Conservation (phyloP, 2,797 vertebrate species). For the Pagetopsis macropterus region DNA sequence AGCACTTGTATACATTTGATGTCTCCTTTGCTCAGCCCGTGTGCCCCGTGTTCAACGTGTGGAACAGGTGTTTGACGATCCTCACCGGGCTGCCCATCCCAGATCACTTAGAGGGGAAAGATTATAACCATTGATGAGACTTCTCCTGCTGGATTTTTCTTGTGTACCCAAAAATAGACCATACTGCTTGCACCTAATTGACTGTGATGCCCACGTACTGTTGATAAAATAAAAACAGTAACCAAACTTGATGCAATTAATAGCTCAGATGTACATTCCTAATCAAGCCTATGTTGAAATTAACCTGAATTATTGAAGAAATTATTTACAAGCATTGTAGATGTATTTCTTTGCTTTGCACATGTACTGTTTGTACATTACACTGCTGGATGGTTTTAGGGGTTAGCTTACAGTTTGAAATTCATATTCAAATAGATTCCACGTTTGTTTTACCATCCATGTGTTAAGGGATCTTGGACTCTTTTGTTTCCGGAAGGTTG, state of each 20-base stretch:
- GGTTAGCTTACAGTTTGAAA: slow-evolving; percentile 47
- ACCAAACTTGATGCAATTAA: slow-evolving; percentile 34
- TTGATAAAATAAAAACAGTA: slow-evolving; percentile 33
- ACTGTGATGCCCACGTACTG: slow-evolving; percentile 32
- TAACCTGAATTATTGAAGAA: slow-evolving; percentile 79
- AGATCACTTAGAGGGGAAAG: slow-evolving; percentile 92
- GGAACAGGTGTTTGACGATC: slow-evolving; percentile 97
- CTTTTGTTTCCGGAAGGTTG: slow-evolving; percentile 37
- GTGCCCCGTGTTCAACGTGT: slow-evolving; percentile 97
- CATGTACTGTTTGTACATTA: slow-evolving; percentile 71
- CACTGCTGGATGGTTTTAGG: slow-evolving; percentile 57
- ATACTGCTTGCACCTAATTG: slow-evolving; percentile 34
- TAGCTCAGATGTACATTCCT: slow-evolving; percentile 62
- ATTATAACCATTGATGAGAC: slow-evolving; percentile 84
- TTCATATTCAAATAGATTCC: slow-evolving; percentile 41
- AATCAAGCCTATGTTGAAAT: slow-evolving; percentile 75
- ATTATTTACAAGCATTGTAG: slow-evolving; percentile 64
- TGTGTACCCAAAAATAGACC: slow-evolving; percentile 29
- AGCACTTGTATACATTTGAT: slow-evolving; percentile 95
- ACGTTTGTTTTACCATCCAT: slow-evolving; percentile 36
- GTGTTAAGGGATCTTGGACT: slow-evolving; percentile 22
- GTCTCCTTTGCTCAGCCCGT: slow-evolving; percentile 93
- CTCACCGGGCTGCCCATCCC: slow-evolving; percentile 98
- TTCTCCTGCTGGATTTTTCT: slow-evolving; percentile 19
- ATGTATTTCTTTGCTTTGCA: slow-evolving; percentile 84